phyloP scores from a whole-genome alignment of 2,113 vertebrate genomes.

The Tympanuchus pallidicinctus region DNA sequence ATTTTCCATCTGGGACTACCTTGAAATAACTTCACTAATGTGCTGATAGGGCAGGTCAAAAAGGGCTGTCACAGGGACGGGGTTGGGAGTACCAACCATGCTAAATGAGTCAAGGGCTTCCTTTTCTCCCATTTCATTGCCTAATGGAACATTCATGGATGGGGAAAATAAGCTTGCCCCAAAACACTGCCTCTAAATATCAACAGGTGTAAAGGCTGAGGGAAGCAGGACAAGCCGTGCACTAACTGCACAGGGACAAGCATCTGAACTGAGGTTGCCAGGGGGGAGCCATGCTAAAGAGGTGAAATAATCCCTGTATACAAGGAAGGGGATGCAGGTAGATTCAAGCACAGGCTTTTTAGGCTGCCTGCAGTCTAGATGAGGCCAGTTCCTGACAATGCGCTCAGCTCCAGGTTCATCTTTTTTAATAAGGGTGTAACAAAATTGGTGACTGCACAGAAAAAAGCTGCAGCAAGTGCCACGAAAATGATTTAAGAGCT shows the following conservation, averaged over 20 bases:
- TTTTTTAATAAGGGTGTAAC: background rate
- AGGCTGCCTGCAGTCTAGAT: background rate
- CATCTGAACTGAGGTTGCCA: background rate
- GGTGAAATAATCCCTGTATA: background rate
- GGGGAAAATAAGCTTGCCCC: background rate
- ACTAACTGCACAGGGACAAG: background rate
- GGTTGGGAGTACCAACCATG: background rate
- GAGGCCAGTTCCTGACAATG: background rate
- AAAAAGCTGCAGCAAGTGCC: background rate
- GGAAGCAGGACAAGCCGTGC: background rate
- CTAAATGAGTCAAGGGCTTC: fast-evolving
- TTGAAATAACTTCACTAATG: background rate
- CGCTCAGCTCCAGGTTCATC: background rate
- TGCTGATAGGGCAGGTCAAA: background rate
- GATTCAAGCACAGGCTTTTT: background rate
- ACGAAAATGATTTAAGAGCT: background rate
- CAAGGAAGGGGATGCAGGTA: background rate
- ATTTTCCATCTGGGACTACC: background rate
- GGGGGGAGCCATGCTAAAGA: background rate
- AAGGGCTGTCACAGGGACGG: background rate
- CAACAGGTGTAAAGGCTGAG: background rate
- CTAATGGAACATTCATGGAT: background rate
- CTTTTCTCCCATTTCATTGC: background rate
- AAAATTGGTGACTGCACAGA: background rate
- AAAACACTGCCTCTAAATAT: background rate